Conservation (phyloP, 2,113 vertebrate genomes). For the Pelecanus crispus region DNA sequence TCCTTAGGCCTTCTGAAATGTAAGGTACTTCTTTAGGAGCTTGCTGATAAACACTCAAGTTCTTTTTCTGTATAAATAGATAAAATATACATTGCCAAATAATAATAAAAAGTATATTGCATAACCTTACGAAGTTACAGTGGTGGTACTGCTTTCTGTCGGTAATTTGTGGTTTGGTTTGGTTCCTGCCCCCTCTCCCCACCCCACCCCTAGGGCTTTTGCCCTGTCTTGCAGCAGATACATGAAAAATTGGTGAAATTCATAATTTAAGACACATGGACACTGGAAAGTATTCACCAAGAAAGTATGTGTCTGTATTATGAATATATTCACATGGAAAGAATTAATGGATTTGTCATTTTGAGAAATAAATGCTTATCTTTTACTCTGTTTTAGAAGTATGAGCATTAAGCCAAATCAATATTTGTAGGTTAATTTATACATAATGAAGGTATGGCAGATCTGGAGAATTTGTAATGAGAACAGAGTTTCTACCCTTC, state of each 20-base stretch:
- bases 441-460: not conserved
- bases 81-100: rapidly evolving
- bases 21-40: not conserved
- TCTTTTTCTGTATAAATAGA: not conserved
- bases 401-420: not conserved
- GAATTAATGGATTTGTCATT: not conserved
- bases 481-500: not conserved
- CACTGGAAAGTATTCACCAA: not conserved
- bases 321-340: not conserved
- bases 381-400: not conserved
- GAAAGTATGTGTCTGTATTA: not conserved
- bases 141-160: not conserved
- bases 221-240: not conserved
- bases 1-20: not conserved
- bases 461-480: not conserved
- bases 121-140: not conserved
- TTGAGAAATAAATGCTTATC: not conserved
- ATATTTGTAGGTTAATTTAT: not conserved
- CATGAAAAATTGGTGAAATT: no score
- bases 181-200: no score
- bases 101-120: not conserved
- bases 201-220: not conserved
- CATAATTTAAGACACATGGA: no score
- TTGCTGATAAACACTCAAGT: not conserved
- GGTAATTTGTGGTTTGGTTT: not conserved